Evolutionary conservation across 2,888 invertebrate genomes (phyloP), one percentile per base, ranked within the genome.

Genomic region (Phymatocera aterrima): DNA sequence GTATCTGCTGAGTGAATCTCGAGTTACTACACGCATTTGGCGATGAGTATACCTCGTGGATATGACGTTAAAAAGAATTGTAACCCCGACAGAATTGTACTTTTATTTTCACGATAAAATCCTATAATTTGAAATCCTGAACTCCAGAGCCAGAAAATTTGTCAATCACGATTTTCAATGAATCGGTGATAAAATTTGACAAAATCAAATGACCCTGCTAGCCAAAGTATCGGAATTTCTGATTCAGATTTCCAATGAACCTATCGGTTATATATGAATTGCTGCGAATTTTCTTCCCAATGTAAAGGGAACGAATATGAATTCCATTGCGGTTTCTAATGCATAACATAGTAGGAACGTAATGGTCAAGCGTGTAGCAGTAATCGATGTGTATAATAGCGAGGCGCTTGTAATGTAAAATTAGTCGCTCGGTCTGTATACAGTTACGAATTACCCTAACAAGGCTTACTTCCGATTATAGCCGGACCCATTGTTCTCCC

Each of bases 371-470:
- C 28, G 28, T 46, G 46, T 40, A 24, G 46, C 40, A 68, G 68
- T 68, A 68, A 68, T 68, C 43, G 72, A 72, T n/a, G 51, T 60
- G 46, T 65, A 28, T 79, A 80, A 81, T 46, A 51, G 51, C 37
- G 48, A 78, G 74, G 34, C 48, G 84, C 81, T 83, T 81, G 81
- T 85, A 84, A 84, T 85, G 83, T 84, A 80, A 87, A 88, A 88
- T 88, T 88, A 88, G 87, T 85, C 84, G 84, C 81, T 87, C 85
- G 79, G 40, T 54, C 84, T 80, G 81, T 86, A 87, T 88, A 87
- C 88, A 88, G 88, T 88, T 88, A 88, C 87, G 87, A 87, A 87
- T 88, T 88, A 87, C 84, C 83, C 87, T 88, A 88, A 88, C 88
- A 87, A 88, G 88, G 85, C 85, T 87, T 85, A 88, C 88, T 88